Base-by-base conservation (phyloP, 2,113 vertebrate species). In the Sylvilagus bachmani region DNA sequence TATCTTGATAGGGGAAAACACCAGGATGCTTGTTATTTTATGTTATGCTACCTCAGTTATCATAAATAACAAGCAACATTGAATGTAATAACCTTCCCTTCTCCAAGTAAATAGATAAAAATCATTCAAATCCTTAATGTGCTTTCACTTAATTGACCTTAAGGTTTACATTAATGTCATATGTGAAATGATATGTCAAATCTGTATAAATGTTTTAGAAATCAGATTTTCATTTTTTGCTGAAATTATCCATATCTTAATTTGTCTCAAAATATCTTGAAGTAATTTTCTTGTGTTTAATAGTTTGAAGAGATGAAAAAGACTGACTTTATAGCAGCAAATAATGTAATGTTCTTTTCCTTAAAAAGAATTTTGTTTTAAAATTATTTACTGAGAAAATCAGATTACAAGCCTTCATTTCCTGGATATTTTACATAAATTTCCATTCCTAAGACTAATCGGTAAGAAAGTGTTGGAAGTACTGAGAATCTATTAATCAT, bases 401-500 rank as follows among this genome's bases (percentile, higher is more conserved):
- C 61, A 70, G 22, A 88, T 5, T 55, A 75, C 0, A 64, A 70
- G 5, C 2, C 7, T 91, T 93, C 19, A 4, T 53, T 84, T 3
- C 90, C 4, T 69, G 33, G 5, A 33, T 86, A 21, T 38, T 84
- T 90, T 36, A 66, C 66, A 66, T 62, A 6, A 61, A 55, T 62
- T 78, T 83, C 38, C 24, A 25, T 13, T 53, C 62, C 0, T 44
- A 64, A 84, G 88, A 92, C 0, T 3, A 88, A 3, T 11, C 69
- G 89, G 4, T 79, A 10, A 95, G 64, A 87, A 86, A 53, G 58
- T 74, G 17, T 27, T 53, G 90, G 49, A 75, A 82, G 78, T 51
- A 93, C 11, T 4, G 14, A 49, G 2, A 16, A 53, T 10, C 29
- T 95, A 75, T 22, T 55, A 58, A 93, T 97, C 88, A 95, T 77